phyloP scores from a whole-genome alignment of 2,113 vertebrate species.

The Pheucticus melanocephalus region DNA sequence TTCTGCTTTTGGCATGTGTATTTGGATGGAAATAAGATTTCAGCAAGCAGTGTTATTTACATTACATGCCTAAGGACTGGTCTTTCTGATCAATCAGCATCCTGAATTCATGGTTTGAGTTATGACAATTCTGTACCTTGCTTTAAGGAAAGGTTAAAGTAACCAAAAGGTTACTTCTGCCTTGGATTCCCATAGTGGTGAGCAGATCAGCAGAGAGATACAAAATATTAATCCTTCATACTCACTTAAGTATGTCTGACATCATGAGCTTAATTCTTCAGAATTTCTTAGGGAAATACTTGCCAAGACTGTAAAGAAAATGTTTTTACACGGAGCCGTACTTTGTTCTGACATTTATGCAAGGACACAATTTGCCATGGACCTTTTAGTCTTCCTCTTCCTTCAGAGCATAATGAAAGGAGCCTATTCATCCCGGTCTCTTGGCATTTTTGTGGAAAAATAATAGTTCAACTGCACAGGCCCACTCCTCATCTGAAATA shows the following conservation, averaged over 20 bases:
- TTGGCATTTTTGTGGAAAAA: conserved; percentile 45
- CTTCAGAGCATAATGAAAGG: conserved; percentile 53
- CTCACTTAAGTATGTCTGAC: conserved; percentile 8
- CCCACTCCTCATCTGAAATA: conserved; percentile 54
- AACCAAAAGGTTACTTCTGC: background rate
- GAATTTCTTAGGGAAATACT: conserved; percentile 3
- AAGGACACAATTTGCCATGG: conserved; percentile 34
- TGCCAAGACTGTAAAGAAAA: conserved; percentile 49
- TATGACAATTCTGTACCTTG: background rate
- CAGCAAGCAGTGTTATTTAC: background rate
- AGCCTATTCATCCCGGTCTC: conserved; percentile 40
- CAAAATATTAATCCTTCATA: background rate
- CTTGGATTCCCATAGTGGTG: background rate
- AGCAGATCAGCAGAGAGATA: background rate
- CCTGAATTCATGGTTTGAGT: background rate
- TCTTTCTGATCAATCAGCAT: background rate
- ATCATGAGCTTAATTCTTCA: background rate
- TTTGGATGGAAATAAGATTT: background rate
- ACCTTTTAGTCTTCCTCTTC: conserved; percentile 44
- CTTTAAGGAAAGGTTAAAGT: background rate
- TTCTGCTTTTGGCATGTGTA: background rate
- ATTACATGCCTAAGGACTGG: background rate
- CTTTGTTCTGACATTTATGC: conserved; percentile 52
- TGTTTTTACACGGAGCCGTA: conserved; percentile 41
- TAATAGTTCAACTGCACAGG: conserved; percentile 48